phyloP scores from a whole-genome alignment of 2,888 invertebrate genomes.

The Vandiemenella viatica region DNA sequence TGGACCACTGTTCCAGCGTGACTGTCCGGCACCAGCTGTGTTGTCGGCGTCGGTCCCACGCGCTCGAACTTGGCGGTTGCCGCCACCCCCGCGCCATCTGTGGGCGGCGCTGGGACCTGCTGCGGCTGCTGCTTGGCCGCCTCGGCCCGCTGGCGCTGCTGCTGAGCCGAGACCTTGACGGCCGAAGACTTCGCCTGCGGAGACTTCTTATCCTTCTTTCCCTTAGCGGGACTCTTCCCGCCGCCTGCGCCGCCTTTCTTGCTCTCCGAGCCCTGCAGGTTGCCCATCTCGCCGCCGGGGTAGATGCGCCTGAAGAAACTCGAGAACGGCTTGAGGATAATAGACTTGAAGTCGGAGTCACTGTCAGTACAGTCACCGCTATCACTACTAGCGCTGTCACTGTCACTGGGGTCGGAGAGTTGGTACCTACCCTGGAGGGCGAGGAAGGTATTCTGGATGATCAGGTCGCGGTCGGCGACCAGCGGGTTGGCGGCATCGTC shows the following conservation, averaged over 20 bases:
- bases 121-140: no score
- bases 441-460: not conserved
- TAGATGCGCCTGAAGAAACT: not conserved
- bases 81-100: constrained; percentile 5
- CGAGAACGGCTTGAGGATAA: not conserved
- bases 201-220: constrained; percentile 12
- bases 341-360: not conserved
- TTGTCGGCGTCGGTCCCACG: no score
- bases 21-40: no score
- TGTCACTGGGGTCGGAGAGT: not conserved
- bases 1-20: no score
- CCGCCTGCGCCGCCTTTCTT: constrained; percentile 21
- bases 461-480: not conserved
- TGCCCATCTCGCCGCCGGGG: constrained; percentile 24
- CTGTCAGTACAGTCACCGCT: not conserved
- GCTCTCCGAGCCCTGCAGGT: constrained; percentile 26
- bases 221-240: constrained; percentile 17
- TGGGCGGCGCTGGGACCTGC: constrained; percentile 1
- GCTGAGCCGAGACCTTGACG: not conserved
- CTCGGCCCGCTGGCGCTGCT: constrained; percentile 1
- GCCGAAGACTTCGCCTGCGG: constrained; percentile 9
- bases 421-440: not conserved
- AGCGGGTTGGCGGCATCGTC: no score
- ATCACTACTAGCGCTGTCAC: not conserved
- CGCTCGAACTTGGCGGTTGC: constrained; percentile 15